phyloP scores from a whole-genome alignment of 2,113 vertebrate genomes.

The Oreochromis spilurus region DNA sequence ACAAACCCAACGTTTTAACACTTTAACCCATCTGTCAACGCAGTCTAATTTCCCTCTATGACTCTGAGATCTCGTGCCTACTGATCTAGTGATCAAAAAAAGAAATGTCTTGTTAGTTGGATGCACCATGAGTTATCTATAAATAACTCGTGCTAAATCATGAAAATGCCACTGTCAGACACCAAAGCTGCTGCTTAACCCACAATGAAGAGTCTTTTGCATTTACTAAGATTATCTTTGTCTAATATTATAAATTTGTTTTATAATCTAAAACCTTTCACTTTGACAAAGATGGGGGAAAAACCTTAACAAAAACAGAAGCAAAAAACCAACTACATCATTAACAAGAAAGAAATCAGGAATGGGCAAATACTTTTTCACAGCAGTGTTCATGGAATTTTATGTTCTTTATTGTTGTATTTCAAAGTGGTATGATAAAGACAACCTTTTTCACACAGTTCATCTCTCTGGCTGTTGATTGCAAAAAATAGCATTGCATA shows the following conservation, averaged over 20 bases:
- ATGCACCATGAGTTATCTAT: neutral
- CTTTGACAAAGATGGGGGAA: neutral
- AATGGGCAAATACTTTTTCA: neutral
- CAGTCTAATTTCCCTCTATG: neutral
- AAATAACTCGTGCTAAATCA: neutral
- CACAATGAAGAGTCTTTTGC: neutral
- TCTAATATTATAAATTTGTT: neutral
- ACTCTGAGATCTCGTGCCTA: neutral
- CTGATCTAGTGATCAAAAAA: neutral
- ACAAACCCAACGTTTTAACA: neutral
- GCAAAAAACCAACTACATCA: neutral
- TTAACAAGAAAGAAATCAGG: neutral
- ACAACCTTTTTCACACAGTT: neutral
- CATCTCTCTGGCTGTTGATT: neutral
- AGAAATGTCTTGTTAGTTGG: neutral
- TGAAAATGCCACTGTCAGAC: neutral
- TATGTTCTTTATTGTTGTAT: neutral
- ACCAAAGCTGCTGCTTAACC: neutral
- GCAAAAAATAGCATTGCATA: neutral
- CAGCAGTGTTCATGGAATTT: neutral
- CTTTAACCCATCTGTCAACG: neutral
- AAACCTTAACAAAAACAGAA: neutral
- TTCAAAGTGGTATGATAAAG: neutral
- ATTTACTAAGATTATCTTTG: neutral
- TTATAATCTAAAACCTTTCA: neutral